Evolutionary conservation across 1,140 invertebrate species (phyloP).

Genomic region (Drosophila nannoptera): DNA sequence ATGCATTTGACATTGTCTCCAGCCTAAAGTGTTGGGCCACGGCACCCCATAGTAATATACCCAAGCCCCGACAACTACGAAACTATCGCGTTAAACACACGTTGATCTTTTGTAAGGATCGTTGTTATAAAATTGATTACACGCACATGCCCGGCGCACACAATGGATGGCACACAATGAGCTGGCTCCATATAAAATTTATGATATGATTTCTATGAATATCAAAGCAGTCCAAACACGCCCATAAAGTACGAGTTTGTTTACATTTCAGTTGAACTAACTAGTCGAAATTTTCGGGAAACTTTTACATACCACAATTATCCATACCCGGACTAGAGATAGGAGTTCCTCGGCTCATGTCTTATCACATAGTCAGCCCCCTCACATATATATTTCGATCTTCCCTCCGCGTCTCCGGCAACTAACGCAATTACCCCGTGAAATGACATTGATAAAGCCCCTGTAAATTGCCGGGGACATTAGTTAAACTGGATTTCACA

Average conservation of each 20-base stretch:
- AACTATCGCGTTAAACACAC: constrained; percentile 60
- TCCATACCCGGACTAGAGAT: no score
- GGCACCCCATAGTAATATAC: not conserved
- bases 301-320: not conserved
- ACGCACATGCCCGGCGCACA: constrained; percentile 26
- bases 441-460: not conserved
- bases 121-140: constrained; percentile 70
- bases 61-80: not conserved
- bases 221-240: constrained; percentile 37
- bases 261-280: constrained; percentile 8
- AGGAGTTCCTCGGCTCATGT: no score
- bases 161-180: constrained; percentile 20
- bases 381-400: no score
- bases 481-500: constrained; percentile 60
- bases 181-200: constrained; percentile 47
- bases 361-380: no score
- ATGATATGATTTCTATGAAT: constrained; percentile 67
- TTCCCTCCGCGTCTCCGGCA: not conserved
- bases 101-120: constrained; percentile 69
- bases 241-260: constrained; percentile 8
- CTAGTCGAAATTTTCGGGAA: not conserved
- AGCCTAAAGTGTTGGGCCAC: constrained; percentile 61
- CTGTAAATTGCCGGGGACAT: constrained; percentile 47
- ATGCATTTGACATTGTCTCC: constrained; percentile 70
- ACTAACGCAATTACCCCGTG: constrained; percentile 2